Evolutionary conservation across 2,888 invertebrate genomes (phyloP), one percentile per base, ranked within the genome.

Genomic region (Thelaira solivaga): DNA sequence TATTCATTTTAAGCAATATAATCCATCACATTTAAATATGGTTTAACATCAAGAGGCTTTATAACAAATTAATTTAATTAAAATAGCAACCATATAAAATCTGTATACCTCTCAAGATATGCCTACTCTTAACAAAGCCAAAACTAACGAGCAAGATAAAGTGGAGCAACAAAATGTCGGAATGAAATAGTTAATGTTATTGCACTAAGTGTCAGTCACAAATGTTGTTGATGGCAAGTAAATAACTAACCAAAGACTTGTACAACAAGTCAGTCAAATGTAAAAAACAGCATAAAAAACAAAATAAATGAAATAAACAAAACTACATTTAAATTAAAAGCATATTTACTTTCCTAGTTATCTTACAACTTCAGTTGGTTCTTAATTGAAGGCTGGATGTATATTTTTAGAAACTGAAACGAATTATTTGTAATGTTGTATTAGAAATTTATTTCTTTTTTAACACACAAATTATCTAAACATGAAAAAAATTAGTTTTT

Each of bases 371-470:
- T 26, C 34, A 4, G 36, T 57, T 45, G 34, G 31, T 55, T 68
- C n/a, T 68, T 57, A 68, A 68, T 68, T 68, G 47, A 67, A 68
- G 47, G 31, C 6, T 39, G 16, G n/a, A n/a, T n/a, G n/a, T n/a
- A n/a, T n/a, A n/a, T n/a, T n/a, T n/a, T n/a, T n/a, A n/a, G n/a
- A n/a, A n/a, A n/a, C n/a, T n/a, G n/a, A n/a, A n/a, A n/a, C n/a
- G n/a, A n/a, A n/a, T n/a, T n/a, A n/a, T n/a, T n/a, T n/a, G n/a
- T n/a, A n/a, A n/a, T n/a, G n/a, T n/a, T n/a, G n/a, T n/a, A n/a
- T n/a, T n/a, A n/a, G n/a, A n/a, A n/a, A n/a, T n/a, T n/a, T n/a
- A n/a, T n/a, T n/a, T n/a, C n/a, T n/a, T n/a, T n/a, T n/a, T n/a
- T n/a, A n/a, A n/a, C n/a, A n/a, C n/a, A n/a, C n/a, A n/a, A n/a